Evolutionary conservation across 1,140 invertebrate genomes (phyloP), one percentile per base, ranked within the genome.

Genomic region (Eupristina koningsbergeri): DNA sequence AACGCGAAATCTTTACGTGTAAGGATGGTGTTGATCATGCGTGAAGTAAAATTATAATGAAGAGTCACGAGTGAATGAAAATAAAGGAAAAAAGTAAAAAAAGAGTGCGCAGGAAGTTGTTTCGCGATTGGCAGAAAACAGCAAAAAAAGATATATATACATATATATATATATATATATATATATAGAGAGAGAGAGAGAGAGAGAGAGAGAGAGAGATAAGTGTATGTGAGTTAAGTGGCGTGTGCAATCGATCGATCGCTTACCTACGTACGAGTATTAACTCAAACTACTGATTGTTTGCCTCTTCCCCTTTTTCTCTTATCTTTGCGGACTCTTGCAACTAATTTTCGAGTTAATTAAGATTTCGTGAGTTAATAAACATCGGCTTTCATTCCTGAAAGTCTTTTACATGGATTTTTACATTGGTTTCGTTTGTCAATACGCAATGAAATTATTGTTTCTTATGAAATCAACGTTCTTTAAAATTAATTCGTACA

Each of bases 201-300:
- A n/a, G n/a, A n/a, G n/a, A n/a, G n/a, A n/a, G n/a, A n/a, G n/a
- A n/a, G n/a, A n/a, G n/a, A n/a, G n/a, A n/a, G n/a, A n/a, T n/a
- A n/a, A n/a, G n/a, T n/a, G 34, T 3, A 34, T 11, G 17, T 34
- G 31, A 71, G 22, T 9, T 29, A 80, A 69, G 47, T 79, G 77
- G 41, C 63, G 67, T 34, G 67, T 80, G 64, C 67, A 58, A 71
- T 80, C 67, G 64, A 53, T 80, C 67, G 67, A 29, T 80, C 39
- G 67, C 36, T 11, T 41, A 71, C 67, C 3, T 41, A 71, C 67
- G 2, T 36, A 71, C 39, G 15, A 41, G 22, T n/a, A 71, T n/a
- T 41, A 41, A 45, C 41, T 11, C 11, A 45, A 11, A 11, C 41
- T 45, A 64, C 76, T 79, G 76, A 79, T 79, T 79, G 53, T 64